A percentile compares a stretch with the other conserved stretches of the same genome.
These are phyloP conservation scores for Dioctria linearis DNA, from an alignment of 2,888 invertebrate genomes.

Conservation along the genomic window DNA sequence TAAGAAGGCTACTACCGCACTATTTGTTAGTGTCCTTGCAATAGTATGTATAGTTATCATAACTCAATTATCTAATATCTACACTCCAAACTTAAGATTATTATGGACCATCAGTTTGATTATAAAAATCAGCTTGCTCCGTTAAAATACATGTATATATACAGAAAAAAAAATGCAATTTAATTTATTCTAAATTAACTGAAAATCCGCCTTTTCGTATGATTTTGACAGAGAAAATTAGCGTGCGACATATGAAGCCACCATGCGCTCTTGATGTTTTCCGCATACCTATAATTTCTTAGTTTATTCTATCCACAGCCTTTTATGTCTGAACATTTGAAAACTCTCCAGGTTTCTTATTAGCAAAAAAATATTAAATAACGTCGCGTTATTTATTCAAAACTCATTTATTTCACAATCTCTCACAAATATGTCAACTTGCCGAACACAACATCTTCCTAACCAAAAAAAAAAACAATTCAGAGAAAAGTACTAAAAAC, in stretches of 20 bases:
- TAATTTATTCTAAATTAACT: too few relatives aligned
- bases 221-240: conserved; percentile 8
- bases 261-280: conserved; percentile 44
- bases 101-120: too few relatives aligned
- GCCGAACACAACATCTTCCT: conserved; percentile 55
- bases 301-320: conserved; percentile 40
- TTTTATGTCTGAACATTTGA: conserved; percentile 40
- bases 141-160: neutral
- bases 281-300: conserved; percentile 24
- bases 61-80: too few relatives aligned
- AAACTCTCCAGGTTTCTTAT: neutral
- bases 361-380: conserved; percentile 24
- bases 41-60: neutral
- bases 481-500: conserved; percentile 38
- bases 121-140: neutral
- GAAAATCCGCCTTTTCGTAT: neutral
- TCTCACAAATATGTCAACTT: conserved; percentile 55
- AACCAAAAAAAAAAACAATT: conserved; percentile 47
- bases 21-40: neutral
- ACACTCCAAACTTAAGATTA: too few relatives aligned
- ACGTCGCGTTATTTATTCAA: conserved; percentile 23
- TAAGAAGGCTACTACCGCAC: too few relatives aligned
- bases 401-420: conserved; percentile 8
- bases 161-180: too few relatives aligned
- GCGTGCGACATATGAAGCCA: conserved; percentile 23